A percentile compares a stretch with the other conserved stretches of the same genome.
Evolutionary conservation across 2,113 vertebrate genomes (phyloP).

Genomic region (Dermatemys mawii): DNA sequence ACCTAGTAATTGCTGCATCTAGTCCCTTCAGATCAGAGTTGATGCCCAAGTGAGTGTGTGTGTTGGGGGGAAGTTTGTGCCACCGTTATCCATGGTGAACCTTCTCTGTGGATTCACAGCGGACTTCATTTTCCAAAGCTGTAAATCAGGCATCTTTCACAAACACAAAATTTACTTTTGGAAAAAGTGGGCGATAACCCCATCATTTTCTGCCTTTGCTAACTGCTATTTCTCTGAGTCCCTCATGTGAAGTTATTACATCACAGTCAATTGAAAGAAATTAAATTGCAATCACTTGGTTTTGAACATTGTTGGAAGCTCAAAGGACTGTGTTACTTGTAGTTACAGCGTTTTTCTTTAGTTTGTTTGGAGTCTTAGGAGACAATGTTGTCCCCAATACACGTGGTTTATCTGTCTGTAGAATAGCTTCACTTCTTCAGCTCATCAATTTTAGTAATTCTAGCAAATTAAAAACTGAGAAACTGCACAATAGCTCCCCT

Average conservation of each 20-base stretch:
- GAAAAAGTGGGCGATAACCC: neutral
- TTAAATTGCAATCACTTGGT: constrained; percentile 53
- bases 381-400: constrained; percentile 1
- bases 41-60: neutral
- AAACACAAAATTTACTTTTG: neutral
- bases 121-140: neutral
- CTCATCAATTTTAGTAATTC: constrained; percentile 13
- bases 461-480: constrained; percentile 6
- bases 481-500: neutral
- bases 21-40: neutral
- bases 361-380: constrained; percentile 22
- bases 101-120: constrained; percentile 23
- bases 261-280: constrained; percentile 62
- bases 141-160: constrained; percentile 21
- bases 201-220: constrained; percentile 23
- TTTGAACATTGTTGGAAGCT: constrained; percentile 54
- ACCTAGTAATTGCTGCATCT: neutral
- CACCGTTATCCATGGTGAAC: neutral
- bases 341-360: constrained; percentile 62
- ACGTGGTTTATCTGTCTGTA: constrained; percentile 33
- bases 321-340: constrained; percentile 46
- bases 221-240: constrained; percentile 39
- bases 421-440: constrained; percentile 49
- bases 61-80: neutral
- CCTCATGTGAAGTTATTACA: constrained; percentile 22